Evolutionary conservation across 2,888 invertebrate species (phyloP), one percentile per base, ranked within the genome.

Genomic region (Macrosoma leucophasiata): DNA sequence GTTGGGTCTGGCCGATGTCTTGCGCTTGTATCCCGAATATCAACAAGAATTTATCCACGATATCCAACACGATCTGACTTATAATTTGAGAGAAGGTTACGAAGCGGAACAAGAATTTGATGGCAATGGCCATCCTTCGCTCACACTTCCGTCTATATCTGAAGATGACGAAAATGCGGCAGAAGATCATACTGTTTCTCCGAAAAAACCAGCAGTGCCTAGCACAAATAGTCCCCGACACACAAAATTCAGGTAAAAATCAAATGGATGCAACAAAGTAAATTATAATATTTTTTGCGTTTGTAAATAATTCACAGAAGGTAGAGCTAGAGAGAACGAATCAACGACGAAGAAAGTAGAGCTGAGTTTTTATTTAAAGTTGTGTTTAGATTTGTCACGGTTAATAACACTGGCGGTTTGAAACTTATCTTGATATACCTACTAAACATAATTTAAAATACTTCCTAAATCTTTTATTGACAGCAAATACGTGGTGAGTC

Each of bases 31-130:
- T 70, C 96, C 97, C 0, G 97, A 97, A 68, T 97, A 96, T 68
- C 96, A 96, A 58, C 94, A 95, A 60, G 94, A 96, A 68, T 97
- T 97, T 69, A 91, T 94, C 28, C 90, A 95, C 54, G 97, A 97
- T 66, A 96, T 97, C 52, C 94, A 95, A 57, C 96, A 97, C 63
- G 97, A 97, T 70, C 87, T 97, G 34, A 97, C 97, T 0, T 97
- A 94, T 76, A 97, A 97, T 73, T 86, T 97, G 29, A 86, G 97
- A 26, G 97, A 97, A 67, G 96, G 96, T 3, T 96, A 95, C 62
- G 95, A 95, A 62, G 93, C 92, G 8, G 95, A 95, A 84, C 87
- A 88, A 65, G 92, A 91, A 58, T 90, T 89, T 1, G 92, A 92
- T 39, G 88, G 89, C 37, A 92, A 91, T 50, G 93, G 93, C 6